Evolutionary conservation across 2,888 invertebrate genomes (phyloP).

Genomic region (Diarsia mendica): DNA sequence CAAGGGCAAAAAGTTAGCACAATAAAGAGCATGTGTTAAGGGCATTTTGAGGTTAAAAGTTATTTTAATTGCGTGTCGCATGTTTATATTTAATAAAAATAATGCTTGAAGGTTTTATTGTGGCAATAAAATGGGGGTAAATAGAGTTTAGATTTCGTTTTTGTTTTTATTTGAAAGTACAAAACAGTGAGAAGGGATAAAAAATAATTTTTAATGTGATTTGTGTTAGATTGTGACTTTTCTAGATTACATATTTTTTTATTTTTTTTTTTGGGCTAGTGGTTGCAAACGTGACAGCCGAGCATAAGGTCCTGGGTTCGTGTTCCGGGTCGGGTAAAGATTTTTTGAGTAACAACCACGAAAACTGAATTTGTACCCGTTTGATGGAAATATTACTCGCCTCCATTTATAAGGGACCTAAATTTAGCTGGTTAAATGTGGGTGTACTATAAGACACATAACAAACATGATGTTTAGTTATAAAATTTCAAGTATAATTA

Average conservation of each 20-base stretch:
- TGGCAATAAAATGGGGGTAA: constrained; percentile 28
- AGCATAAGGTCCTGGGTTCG: no score
- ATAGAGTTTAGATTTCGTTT: constrained; percentile 16
- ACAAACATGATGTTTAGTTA: no score
- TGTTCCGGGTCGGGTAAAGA: no score
- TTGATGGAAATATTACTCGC: no score
- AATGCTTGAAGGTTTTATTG: constrained; percentile 28
- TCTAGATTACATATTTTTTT: background rate
- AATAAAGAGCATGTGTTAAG: constrained; percentile 22
- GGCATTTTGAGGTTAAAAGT: constrained; percentile 28
- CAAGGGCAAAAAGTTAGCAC: background rate
- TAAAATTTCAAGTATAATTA: no score
- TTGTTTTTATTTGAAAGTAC: constrained; percentile 13
- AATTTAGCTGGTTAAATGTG: no score
- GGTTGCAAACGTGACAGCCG: no score
- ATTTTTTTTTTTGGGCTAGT: no score
- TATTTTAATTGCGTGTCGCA: constrained; percentile 44
- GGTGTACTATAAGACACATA: no score
- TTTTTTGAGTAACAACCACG: no score
- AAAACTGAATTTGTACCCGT: no score
- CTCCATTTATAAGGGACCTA: no score
- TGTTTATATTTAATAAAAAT: constrained; percentile 26
- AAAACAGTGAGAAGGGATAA: constrained; percentile 4
- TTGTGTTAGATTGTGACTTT: constrained; percentile 1
- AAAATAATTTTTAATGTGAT: background rate